Conservation (phyloP, 2,113 vertebrate species). For the Psittacula cyanocephala region DNA sequence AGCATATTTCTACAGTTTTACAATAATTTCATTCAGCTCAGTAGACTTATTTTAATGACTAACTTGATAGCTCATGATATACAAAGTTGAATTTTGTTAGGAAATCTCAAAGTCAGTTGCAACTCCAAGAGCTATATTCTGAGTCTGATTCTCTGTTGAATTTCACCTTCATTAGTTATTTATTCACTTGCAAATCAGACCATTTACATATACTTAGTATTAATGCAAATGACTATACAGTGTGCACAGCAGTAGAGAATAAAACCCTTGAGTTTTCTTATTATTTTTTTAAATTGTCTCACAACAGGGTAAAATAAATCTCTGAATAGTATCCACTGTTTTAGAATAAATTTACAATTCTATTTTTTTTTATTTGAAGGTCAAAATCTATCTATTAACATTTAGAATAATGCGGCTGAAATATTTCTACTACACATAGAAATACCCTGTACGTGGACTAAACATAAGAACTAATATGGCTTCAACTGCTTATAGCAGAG, state of each 20-base stretch:
- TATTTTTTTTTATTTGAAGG: background rate
- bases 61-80: background rate
- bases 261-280: background rate
- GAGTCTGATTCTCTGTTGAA: background rate
- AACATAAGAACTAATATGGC: background rate
- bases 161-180: background rate
- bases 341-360: background rate
- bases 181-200: background rate
- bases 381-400: background rate
- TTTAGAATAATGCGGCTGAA: background rate
- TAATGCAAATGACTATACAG: background rate
- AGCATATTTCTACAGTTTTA: background rate
- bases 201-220: background rate
- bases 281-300: background rate
- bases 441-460: background rate
- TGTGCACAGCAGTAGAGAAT: background rate
- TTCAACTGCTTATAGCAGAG: background rate
- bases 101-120: background rate
- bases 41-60: background rate
- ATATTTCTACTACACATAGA: background rate
- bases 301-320: background rate
- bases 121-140: background rate
- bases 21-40: background rate
- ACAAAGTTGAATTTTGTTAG: background rate
- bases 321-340: background rate